These are phyloP conservation scores for Dendrolimus houi DNA, from an alignment of 2,888 invertebrate genomes.

Conservation along the genomic window DNA sequence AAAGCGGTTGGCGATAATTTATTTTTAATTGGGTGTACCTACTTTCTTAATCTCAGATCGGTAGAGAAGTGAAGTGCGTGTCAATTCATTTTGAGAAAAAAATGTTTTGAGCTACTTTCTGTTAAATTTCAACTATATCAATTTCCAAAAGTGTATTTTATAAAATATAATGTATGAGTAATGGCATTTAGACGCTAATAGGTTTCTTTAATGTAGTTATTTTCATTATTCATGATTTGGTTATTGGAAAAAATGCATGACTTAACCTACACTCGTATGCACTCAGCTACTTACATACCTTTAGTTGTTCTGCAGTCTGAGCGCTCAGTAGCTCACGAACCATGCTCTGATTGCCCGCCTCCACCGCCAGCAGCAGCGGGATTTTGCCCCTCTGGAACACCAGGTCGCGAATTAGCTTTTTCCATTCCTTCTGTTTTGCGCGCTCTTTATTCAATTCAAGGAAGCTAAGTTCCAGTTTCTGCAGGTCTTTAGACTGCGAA, in stretches of 20 bases:
- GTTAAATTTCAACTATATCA: not conserved
- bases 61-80: not conserved
- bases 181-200: too few species aligned
- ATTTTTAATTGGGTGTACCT: not conserved
- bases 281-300: constrained; percentile 53
- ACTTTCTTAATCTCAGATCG: not conserved
- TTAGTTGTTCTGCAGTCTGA: constrained; percentile 91
- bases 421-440: constrained; percentile 71
- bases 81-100: not conserved
- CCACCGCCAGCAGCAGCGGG: constrained; percentile 94
- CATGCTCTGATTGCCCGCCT: constrained; percentile 96
- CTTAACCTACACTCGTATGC: not conserved
- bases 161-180: too few species aligned
- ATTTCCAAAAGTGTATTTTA: not conserved
- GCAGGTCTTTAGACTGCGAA: constrained; percentile 50
- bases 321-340: constrained; percentile 93
- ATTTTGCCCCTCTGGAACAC: constrained; percentile 92
- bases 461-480: constrained; percentile 68
- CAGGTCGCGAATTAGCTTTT: constrained; percentile 75
- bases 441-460: constrained; percentile 71
- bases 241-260: not conserved
- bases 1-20: not conserved
- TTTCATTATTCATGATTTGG: too few species aligned
- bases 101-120: not conserved
- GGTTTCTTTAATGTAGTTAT: too few species aligned